Base-by-base conservation (phyloP, 2,797 vertebrate species). In the Eulemur albifrons region DNA sequence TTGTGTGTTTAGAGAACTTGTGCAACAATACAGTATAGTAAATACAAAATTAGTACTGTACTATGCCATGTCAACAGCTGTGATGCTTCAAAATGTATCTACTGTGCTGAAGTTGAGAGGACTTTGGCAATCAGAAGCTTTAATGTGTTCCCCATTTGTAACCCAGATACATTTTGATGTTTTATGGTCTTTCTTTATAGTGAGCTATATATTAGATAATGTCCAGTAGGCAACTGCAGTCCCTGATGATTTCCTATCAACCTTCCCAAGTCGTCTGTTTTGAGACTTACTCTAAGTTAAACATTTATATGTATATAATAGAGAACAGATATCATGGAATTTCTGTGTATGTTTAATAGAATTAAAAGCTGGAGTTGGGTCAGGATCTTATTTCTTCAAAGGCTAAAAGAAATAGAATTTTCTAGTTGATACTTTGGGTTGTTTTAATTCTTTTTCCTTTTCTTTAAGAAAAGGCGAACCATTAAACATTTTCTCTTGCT, bases 81-180 rank as follows among this genome's bases (percentile, higher is more conserved):
- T 98, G 99, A 99, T 99, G 99, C 99, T 99, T 99, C 99, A 99
- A 99, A 99, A 99, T 99, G 99, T 99, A 99, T 99, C 99, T 18
- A 30, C 43, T 25, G 1, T 83, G 97, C 97, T 97, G 93, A 98
- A 98, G 98, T 97, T 97, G 96, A 97, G 63, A 97, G 75, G 88
- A 97, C 95, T 97, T 98, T 98, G 98, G 98, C 98, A 97, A 97
- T 98, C 98, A 98, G 98, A 97, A 97, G 97, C 95, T 98, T 98
- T 98, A 97, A 96, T 99, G 98, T 98, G 97, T 99, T 95, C 95
- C 98, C 93, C 97, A 88, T 99, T 98, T 98, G 97, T 97, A 99
- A 99, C 98, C 97, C 98, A 98, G 99, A 99, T 99, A 99, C 99
- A 99, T 99, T 99, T 99, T 99, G 99, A 99, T 99, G 98, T 98